A percentile compares a stretch with the other conserved stretches of the same genome.
These are phyloP conservation scores for Pantala flavescens DNA, from an alignment of 1,140 invertebrate species.

Conservation along the genomic window DNA sequence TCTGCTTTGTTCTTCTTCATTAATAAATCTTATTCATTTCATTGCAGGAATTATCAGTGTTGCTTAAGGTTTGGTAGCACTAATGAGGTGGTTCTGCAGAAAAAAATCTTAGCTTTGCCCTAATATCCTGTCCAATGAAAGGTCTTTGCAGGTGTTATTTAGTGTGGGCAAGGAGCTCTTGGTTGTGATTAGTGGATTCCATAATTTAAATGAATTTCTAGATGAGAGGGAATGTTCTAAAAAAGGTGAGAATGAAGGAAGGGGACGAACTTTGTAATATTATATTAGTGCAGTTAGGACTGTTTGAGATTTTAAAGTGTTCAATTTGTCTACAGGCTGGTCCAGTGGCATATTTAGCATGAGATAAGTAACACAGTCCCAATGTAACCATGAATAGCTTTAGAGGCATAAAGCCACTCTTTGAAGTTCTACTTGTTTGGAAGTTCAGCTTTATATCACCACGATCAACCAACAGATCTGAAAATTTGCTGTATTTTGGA, in stretches of 20 bases:
- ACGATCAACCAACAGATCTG: no score
- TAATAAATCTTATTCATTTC: not conserved
- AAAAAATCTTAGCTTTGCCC: not conserved
- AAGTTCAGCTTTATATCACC: no score
- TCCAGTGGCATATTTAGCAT: not conserved
- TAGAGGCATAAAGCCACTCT: not conserved
- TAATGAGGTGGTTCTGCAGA: not conserved
- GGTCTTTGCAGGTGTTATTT: not conserved
- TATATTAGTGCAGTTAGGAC: not conserved
- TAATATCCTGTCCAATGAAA: not conserved
- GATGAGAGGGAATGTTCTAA: not conserved
- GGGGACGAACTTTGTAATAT: not conserved
- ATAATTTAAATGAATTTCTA: not conserved
- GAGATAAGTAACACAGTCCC: not conserved
- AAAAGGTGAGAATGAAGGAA: not conserved
- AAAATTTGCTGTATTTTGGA: no score
- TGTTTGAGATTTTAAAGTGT: not conserved
- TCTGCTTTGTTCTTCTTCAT: no score
- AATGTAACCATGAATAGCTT: not conserved
- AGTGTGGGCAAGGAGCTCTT: not conserved
- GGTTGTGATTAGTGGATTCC: not conserved
- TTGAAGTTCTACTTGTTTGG: no score
- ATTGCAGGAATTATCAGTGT: not conserved
- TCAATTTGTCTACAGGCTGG: slow-evolving; percentile 6
- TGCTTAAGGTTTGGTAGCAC: not conserved